Evolutionary conservation across 1,140 invertebrate genomes (phyloP), one percentile per base, ranked within the genome.

Genomic region (Tetramorium parvispinum): DNA sequence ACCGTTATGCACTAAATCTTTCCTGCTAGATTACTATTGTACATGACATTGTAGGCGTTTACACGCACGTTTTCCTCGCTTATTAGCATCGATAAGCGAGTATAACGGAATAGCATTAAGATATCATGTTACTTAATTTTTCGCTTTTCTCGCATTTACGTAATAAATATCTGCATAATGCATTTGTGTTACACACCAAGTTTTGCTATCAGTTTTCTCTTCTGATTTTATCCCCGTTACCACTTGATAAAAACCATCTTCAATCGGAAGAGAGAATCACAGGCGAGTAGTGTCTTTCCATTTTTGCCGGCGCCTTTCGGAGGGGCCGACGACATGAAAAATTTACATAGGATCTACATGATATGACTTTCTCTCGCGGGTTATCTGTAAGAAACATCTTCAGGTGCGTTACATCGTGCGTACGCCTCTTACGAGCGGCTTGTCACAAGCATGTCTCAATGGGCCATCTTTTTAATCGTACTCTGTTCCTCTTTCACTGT

Each of bases 331-430:
- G 49, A 8, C 63, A 40, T 11, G 40, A 55, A 57, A 75, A 85
- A 89, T 88, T 89, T 89, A 53, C 83, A 89, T 86, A 76, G 87
- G 27, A 61, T 61, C 87, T 32, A 27, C 32, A 40, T 27, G 57
- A 27, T 76, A 79, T 81, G 68, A 82, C 88, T 89, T 89, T 89
- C 88, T 88, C 83, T 57, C n/a, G 75, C n/a, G 37, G 49, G 21
- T 88, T 86, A 89, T 88, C 88, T 76, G n/a, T 11, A 40, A 21
- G 51, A 63, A 37, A 24, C 68, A 89, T 89, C 87, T 88, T 85
- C 43, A 43, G 49, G 18, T 59, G 78, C 43, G 66, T 65, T 82
- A 81, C 78, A 70, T 81, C 66, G 78, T 43, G 79, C 79, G 51
- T 59, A 32, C 11, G 40, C 13, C 55, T 83, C 32, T 83, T 59